phyloP scores from a whole-genome alignment of 2,888 invertebrate genomes.

The Stenurella melanura region DNA sequence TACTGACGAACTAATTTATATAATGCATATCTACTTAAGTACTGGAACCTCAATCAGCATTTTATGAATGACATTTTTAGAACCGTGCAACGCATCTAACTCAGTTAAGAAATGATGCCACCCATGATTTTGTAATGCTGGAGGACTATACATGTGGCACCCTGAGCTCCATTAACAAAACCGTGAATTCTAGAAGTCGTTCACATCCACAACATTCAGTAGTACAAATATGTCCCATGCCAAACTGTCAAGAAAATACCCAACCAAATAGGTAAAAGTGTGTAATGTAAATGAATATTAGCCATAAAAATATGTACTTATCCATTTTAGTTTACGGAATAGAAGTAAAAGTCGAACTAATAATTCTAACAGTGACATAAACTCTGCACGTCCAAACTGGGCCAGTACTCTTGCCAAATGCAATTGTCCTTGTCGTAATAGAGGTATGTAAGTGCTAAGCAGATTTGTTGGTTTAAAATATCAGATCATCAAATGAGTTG shows the following conservation, averaged over 20 bases:
- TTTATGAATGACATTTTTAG: slow-evolving; percentile 6
- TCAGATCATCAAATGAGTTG: too few relatives aligned
- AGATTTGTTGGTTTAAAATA: too few relatives aligned
- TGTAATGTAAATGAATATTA: background rate
- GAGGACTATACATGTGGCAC: slow-evolving; percentile 49
- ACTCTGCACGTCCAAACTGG: slow-evolving; percentile 1
- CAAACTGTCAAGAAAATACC: slow-evolving; percentile 28
- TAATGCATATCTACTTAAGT: background rate
- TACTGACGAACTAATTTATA: background rate
- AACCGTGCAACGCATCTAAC: slow-evolving; percentile 28
- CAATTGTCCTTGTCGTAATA: background rate
- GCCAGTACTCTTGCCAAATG: background rate
- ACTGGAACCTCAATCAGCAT: background rate
- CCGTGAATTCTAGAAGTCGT: slow-evolving; percentile 47
- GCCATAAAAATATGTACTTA: background rate
- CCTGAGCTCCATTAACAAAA: slow-evolving; percentile 50
- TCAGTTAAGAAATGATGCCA: slow-evolving; percentile 20
- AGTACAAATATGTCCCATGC: slow-evolving; percentile 47
- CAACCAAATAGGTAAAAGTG: slow-evolving; percentile 26
- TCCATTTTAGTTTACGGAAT: background rate
- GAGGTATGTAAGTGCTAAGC: slow-evolving; percentile 3
- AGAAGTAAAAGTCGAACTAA: background rate
- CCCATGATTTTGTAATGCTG: slow-evolving; percentile 46
- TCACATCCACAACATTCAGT: slow-evolving; percentile 49
- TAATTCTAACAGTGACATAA: background rate